Conservation (phyloP, 1,140 invertebrate genomes). For the Platorchestia sp. region DNA sequence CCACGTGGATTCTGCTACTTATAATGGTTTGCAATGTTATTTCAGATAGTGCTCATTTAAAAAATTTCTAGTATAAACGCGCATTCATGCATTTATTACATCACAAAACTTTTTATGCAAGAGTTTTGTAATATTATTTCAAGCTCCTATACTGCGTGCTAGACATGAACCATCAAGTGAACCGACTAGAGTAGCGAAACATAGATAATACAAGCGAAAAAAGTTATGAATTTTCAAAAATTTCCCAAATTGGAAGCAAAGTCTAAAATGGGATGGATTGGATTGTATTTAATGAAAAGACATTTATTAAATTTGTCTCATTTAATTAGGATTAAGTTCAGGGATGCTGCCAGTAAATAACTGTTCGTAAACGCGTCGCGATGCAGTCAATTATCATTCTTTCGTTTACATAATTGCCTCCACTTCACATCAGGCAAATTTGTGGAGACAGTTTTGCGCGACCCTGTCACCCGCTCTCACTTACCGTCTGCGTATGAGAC, state of each 20-base stretch:
- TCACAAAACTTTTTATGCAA: no score
- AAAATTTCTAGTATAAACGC: no score
- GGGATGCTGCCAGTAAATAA: no score
- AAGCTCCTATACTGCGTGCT: neutral
- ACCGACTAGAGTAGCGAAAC: neutral
- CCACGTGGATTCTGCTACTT: no score
- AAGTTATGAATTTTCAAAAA: neutral
- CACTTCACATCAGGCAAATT: neutral
- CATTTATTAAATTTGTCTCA: neutral
- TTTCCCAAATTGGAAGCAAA: neutral
- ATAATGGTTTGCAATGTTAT: no score
- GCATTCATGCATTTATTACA: no score
- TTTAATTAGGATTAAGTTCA: no score
- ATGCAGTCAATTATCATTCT: neutral
- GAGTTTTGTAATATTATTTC: no score
- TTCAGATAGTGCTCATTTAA: no score
- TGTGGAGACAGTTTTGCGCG: neutral
- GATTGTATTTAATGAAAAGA: neutral
- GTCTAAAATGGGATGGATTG: neutral
- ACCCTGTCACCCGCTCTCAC: neutral
- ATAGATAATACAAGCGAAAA: neutral
- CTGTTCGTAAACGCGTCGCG: neutral
- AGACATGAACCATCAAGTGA: neutral
- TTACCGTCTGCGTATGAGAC: neutral
- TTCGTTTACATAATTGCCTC: neutral